Base-by-base conservation (phyloP, 92 coral and sea anemone species). In the Muricea muricata region DNA sequence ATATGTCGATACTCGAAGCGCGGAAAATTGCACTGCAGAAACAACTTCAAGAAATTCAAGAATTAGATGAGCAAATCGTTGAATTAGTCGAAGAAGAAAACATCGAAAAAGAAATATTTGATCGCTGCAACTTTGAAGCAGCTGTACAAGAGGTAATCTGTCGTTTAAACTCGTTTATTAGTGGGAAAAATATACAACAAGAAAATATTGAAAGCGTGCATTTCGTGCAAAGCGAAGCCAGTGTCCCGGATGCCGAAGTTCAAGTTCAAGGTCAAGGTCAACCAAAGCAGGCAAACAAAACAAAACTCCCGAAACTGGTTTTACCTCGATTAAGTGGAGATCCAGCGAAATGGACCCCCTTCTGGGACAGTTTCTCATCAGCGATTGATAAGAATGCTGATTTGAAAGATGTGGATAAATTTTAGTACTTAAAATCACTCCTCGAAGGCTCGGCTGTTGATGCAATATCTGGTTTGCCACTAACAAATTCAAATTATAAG, bases 281-380 rank as follows among this genome's bases (percentile, higher is more conserved):
- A 34, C n/a, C n/a, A 13, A 68, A 68, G 23, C 75, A 34, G 3
- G 24, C n/a, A 40, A 68, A 68, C 12, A 68, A 68, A 31, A 68
- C 47, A 0, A 68, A 37, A 68, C 75, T 68, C 23, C 48, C 47
- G 47, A 68, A 68, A 18, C 23, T 34, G 26, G 33, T 50, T 1
- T 29, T 68, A n/a, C 50, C 75, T n/a, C 75, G 75, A 0, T 31
- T 68, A 20, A 40, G 29, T 68, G 75, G 75, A 0, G 75, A 68
- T 24, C 75, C 75, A 0, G 35, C 75, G 1, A 68, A 68, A 50
- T 68, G 75, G 75, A 10, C 35, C 9, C 7, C 75, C 0, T 31
- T 68, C n/a, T 68, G 75, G 46, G 68, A 68, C 50, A 68, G 75
- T 68, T 68, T 68, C 39, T 34, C 75, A 33, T 68, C 45, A 4